Base-by-base conservation (phyloP, 2,797 vertebrate genomes). In the Eutrigla gurnardus region DNA sequence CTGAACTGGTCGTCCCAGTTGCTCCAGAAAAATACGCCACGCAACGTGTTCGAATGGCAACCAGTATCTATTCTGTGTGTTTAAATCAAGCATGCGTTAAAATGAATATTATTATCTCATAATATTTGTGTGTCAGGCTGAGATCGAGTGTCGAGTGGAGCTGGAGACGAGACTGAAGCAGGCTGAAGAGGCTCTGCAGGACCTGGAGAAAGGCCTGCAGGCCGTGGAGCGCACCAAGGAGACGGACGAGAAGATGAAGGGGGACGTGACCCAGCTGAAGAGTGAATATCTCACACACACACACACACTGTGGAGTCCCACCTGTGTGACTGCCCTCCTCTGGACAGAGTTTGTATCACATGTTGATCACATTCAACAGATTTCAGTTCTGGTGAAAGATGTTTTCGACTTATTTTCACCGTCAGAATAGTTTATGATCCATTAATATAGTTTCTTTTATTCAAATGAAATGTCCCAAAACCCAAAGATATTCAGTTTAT, bases 201-300 rank as follows among this genome's bases (percentile, higher is more conserved):
- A 96, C 79, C 94, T 99, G 91, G 98, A 99, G 83, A 96, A 95
- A 88, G 96, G 97, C 40, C 94, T 99, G 73, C 95, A 93, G 83
- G 95, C 96, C n/a, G 78, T 95, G 78, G 95, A 97, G 37, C 92
- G 95, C 36, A 96, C 93, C 89, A 95, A 91, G 73, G 97, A 99
- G 92, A 95, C 93, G 40, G 96, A 98, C n/a, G 96, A 97, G 92
- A 96, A 93, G 92, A 97, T 99, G 97, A 97, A 95, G 77, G 97
- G 97, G 0, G 97, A 98, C 0, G 98, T 99, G 87, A 95, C 94
- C 40, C 96, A 98, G 42, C 95, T 99, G 78, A 97, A 95, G 92
- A 96, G 98, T 99, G 93, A 96, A 97, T 89, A 9, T 33, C 37
- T 57, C 33, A 39, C 7, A 63, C 50, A 57, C 42, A 73, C 36